Evolutionary conservation across 2,888 invertebrate species (phyloP), one percentile per base, ranked within the genome.

Genomic region (Pseudococcus longispinus): DNA sequence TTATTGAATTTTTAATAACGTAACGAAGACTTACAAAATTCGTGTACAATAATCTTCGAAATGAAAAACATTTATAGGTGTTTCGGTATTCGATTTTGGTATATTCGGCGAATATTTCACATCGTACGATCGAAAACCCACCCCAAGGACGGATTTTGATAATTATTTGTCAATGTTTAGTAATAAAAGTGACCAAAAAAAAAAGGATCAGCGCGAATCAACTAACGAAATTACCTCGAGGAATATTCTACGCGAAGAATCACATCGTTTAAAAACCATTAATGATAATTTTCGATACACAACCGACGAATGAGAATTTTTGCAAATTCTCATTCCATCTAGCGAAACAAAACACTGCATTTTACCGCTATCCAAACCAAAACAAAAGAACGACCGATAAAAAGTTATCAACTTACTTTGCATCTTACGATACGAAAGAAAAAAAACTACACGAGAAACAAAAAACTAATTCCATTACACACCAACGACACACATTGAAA

Each of bases 331-430:
- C 65, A 23, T 4, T 55, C 13, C 13, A 20, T 11, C 23, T n/a
- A n/a, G 65, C 4, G n/a, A n/a, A n/a, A n/a, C 26, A 26, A 51
- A 51, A 65, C 26, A 20, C 11, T 65, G 26, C 26, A 26, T 23
- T 65, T 65, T 65, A 65, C 65, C 65, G 26, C 23, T 26, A 29
- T 65, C n/a, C 29, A 26, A 29, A 29, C 2, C 70, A 70, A 70
- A 70, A 70, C 70, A 70, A 70, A 84, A 70, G 70, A 29, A 29
- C 70, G 70, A 29, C 29, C 70, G 70, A 70, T 70, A 15, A n/a
- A n/a, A n/a, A 13, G 29, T 70, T 70, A 70, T 70, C 70, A 70
- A 84, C 84, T 84, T 84, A 84, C 84, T 84, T 65, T 42, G 84
- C 84, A 84, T 84, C 51, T n/a, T 65, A 55, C 83, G 18, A 46